A percentile compares a stretch with the other conserved stretches of the same genome.
Conservation (phyloP, 2,113 vertebrate genomes). For the Nyctibius bracteatus region DNA sequence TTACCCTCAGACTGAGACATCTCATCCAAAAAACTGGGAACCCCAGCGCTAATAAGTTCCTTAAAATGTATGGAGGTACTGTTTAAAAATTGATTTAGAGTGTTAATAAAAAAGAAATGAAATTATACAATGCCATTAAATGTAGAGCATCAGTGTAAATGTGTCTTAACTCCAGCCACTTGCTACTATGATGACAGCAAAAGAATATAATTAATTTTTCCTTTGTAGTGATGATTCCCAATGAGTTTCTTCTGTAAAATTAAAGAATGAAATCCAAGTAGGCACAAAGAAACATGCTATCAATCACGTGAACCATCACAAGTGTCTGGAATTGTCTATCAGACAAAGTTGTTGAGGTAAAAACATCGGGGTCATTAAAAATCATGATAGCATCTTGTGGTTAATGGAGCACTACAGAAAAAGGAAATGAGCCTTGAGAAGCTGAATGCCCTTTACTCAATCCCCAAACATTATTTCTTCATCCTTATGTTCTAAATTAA, state of each 20-base stretch:
- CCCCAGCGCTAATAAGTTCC: background rate
- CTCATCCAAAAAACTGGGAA: background rate
- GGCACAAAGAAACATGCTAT: background rate
- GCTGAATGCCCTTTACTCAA: slow-evolving; percentile 44
- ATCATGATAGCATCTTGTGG: slow-evolving; percentile 48
- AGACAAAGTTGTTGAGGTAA: slow-evolving; percentile 5
- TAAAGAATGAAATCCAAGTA: background rate
- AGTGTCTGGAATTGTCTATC: background rate
- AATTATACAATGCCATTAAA: background rate
- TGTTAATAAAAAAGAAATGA: background rate
- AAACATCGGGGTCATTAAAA: slow-evolving; percentile 34
- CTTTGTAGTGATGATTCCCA: background rate
- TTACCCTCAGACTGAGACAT: background rate
- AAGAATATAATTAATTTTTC: background rate
- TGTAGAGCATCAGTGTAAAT: background rate
- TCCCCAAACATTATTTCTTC: slow-evolving; percentile 46
- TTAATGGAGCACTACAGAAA: slow-evolving; percentile 52
- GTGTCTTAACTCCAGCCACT: background rate
- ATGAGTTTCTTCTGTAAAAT: background rate
- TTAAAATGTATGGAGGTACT: background rate
- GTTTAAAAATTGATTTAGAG: background rate
- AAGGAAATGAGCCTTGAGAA: slow-evolving; percentile 65
- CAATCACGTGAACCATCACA: background rate
- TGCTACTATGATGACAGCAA: background rate
- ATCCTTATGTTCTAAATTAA: slow-evolving; percentile 61